Evolutionary conservation across 2,797 vertebrate genomes (phyloP).

Genomic region (Ctenochaetus hawaiiensis): DNA sequence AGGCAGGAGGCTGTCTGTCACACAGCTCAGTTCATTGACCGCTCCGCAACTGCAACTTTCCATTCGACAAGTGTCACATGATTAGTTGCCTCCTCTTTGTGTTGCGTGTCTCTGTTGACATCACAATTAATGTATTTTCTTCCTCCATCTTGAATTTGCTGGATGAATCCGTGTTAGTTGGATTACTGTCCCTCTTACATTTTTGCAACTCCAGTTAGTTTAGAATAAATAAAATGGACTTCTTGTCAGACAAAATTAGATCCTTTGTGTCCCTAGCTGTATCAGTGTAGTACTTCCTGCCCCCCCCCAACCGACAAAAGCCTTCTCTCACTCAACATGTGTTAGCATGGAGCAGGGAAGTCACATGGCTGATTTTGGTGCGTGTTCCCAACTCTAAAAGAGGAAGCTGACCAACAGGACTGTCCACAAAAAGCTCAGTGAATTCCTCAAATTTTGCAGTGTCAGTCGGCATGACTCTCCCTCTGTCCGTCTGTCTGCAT

Average conservation of each 20-base stretch:
- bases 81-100: background rate
- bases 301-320: background rate
- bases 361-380: constrained; percentile 8
- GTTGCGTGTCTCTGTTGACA: background rate
- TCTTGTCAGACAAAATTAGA: no score
- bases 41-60: no score
- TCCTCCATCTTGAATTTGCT: background rate
- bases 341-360: constrained; percentile 12
- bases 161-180: background rate
- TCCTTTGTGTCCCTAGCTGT: background rate
- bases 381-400: constrained; percentile 4
- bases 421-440: background rate
- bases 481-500: background rate
- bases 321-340: background rate
- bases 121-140: background rate
- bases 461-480: constrained; percentile 3
- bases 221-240: background rate
- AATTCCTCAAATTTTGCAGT: constrained; percentile 2
- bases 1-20: background rate
- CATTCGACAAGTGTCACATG: background rate
- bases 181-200: background rate
- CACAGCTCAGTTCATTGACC: no score
- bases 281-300: background rate
- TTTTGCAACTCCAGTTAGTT: background rate
- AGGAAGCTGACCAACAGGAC: constrained; percentile 16